phyloP scores from a whole-genome alignment of 2,113 vertebrate species.

The Prionailurus bengalensis region DNA sequence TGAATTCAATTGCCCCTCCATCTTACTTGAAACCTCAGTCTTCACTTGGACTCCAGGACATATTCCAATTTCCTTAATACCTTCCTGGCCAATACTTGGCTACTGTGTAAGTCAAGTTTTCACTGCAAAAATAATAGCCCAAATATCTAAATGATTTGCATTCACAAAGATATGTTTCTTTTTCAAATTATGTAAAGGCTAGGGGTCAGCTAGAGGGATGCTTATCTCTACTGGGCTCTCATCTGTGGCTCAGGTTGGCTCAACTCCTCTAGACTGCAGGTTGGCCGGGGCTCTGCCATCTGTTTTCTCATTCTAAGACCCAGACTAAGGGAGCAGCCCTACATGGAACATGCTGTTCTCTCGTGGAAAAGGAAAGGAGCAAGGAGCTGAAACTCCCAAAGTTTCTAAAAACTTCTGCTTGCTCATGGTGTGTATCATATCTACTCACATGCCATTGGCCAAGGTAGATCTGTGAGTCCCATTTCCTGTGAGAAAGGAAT shows the following conservation, averaged over 20 bases:
- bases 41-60: not conserved
- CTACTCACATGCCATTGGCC: not conserved
- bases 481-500: not conserved
- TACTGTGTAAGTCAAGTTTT: not conserved
- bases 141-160: not conserved
- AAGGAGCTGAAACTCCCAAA: not conserved
- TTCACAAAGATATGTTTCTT: not conserved
- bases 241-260: not conserved
- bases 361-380: not conserved
- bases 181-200: not conserved
- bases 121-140: not conserved
- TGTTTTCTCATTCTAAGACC: not conserved
- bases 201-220: not conserved
- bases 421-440: not conserved
- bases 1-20: not conserved
- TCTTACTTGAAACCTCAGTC: not conserved
- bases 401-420: not conserved
- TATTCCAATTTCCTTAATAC: not conserved
- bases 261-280: not conserved
- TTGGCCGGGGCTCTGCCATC: not conserved
- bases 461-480: not conserved
- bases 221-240: not conserved
- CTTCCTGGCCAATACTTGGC: not conserved
- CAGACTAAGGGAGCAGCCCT: not conserved
- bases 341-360: not conserved